Conservation (phyloP, 1,140 invertebrate species). For the Acromyrmex echinatior region DNA sequence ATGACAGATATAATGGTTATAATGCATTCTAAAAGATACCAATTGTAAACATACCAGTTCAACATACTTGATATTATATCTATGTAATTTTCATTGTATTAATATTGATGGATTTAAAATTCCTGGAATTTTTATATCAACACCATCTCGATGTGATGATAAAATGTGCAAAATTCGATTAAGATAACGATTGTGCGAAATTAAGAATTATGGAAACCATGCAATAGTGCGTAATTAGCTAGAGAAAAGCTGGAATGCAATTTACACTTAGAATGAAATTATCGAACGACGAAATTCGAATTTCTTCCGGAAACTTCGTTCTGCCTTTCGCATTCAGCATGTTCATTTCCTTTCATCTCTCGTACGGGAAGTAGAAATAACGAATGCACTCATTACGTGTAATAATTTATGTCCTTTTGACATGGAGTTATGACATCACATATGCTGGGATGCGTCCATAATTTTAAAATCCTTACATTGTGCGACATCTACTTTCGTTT, state of each 20-base stretch:
- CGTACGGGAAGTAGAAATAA: background rate
- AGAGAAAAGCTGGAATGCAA: conserved; percentile 36
- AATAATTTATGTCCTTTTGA: conserved; percentile 28
- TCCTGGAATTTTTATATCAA: too few relatives aligned
- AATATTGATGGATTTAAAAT: too few relatives aligned
- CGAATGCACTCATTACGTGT: background rate
- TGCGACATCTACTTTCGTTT: conserved; percentile 5
- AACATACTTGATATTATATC: too few relatives aligned
- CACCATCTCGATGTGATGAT: background rate
- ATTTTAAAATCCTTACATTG: background rate
- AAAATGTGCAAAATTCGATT: conserved; percentile 29
- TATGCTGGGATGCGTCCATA: background rate
- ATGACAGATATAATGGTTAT: background rate
- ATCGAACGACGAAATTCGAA: conserved; percentile 34
- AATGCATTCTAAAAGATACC: too few relatives aligned
- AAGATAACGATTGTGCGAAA: conserved; percentile 7
- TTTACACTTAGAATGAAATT: conserved; percentile 36
- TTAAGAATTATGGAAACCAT: conserved; percentile 29
- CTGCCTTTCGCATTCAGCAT: background rate
- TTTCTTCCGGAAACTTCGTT: conserved; percentile 47
- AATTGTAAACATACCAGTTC: too few relatives aligned
- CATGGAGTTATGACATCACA: background rate
- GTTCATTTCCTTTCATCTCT: conserved; percentile 31
- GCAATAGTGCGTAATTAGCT: conserved; percentile 37
- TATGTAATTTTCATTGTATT: too few relatives aligned